phyloP scores from a whole-genome alignment of 2,113 vertebrate genomes.

The Hystrix cristata region DNA sequence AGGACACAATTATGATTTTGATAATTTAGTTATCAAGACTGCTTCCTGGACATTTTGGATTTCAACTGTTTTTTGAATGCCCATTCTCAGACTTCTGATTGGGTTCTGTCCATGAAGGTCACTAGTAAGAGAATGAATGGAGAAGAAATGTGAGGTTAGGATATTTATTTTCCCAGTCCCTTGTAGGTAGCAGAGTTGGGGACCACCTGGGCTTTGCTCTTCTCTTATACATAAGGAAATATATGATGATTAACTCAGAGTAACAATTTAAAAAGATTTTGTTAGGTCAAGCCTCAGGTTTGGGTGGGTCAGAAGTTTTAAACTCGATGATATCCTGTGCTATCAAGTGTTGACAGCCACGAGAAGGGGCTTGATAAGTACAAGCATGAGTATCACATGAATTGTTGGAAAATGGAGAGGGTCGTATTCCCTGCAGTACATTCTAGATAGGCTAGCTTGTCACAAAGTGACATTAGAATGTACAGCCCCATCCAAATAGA shows the following conservation, averaged over 20 bases:
- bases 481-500: neutral
- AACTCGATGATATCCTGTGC: neutral
- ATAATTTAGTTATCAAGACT: neutral
- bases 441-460: neutral
- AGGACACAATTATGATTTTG: neutral
- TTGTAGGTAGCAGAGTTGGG: neutral
- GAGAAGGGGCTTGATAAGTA: neutral
- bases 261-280: constrained; percentile 33
- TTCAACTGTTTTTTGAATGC: neutral
- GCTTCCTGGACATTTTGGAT: neutral
- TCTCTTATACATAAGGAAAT: constrained; percentile 20
- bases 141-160: neutral
- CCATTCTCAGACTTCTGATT: neutral
- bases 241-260: neutral
- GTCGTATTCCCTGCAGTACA: fast-evolving
- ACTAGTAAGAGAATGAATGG: neutral
- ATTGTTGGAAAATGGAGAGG: neutral
- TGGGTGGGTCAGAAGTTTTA: neutral
- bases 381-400: neutral
- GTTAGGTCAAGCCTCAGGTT: neutral
- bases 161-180: neutral
- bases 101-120: neutral
- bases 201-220: neutral
- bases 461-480: neutral
- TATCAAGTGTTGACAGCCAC: neutral